These are phyloP conservation scores for Deroptyus accipitrinus DNA, from an alignment of 2,113 vertebrate species.

Conservation along the genomic window DNA sequence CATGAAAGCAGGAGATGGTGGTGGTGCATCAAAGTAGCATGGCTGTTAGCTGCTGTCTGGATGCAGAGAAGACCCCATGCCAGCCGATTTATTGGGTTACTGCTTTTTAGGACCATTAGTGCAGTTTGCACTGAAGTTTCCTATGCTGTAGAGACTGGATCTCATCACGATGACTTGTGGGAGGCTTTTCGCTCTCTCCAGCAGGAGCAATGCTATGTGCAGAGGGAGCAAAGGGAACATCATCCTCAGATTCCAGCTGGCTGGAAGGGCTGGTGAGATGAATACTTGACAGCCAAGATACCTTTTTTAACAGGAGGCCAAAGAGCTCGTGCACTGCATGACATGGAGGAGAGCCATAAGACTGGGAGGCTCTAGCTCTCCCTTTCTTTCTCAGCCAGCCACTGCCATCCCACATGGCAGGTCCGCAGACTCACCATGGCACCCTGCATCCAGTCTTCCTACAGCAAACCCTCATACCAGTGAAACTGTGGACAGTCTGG, in stretches of 20 bases:
- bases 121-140: neutral
- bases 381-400: neutral
- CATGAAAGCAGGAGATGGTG: neutral
- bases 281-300: neutral
- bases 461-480: neutral
- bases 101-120: neutral
- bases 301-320: neutral
- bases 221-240: neutral
- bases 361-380: neutral
- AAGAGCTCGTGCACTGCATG: neutral
- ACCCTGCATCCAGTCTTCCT: neutral
- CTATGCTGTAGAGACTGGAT: neutral
- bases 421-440: neutral
- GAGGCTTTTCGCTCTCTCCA: neutral
- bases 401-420: accelerated
- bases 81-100: neutral
- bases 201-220: neutral
- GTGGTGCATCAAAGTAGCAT: neutral
- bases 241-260: neutral
- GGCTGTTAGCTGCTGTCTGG: neutral
- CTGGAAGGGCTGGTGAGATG: neutral
- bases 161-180: neutral
- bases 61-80: neutral
- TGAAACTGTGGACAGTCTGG: neutral
- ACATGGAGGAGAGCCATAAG: neutral